Percentiles rank a stretch among this genome's conserved stretches.
Conservation (phyloP, 2,113 vertebrate genomes). For the Corythornis vintsioides region DNA sequence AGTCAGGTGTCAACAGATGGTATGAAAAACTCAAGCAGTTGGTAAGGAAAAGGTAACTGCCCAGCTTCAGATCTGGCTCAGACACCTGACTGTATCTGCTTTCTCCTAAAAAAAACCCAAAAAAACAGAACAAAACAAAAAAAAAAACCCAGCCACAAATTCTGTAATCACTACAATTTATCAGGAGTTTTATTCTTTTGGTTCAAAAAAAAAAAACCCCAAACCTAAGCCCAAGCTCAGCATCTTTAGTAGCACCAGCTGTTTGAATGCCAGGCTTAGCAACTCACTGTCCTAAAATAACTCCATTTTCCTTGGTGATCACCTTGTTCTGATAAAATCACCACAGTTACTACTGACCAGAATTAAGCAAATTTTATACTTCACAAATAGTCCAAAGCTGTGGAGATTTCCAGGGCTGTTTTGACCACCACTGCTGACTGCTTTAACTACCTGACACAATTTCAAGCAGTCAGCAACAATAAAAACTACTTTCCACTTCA, state of each 20-base stretch:
- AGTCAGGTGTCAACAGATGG: not conserved
- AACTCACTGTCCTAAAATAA: slow-evolving; percentile 13
- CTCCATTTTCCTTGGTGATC: not conserved
- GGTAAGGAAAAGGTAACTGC: not conserved
- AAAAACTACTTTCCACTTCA: not conserved
- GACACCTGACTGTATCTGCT: not conserved
- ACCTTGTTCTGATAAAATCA: not conserved
- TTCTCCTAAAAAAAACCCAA: not conserved
- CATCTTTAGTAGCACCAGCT: not conserved
- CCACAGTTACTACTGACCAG: not conserved
- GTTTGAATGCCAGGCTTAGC: slow-evolving; percentile 16
- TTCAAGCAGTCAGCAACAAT: not conserved
- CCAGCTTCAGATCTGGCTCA: not conserved
- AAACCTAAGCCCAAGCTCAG: not conserved
- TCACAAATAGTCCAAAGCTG: not conserved
- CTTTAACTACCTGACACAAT: not conserved
- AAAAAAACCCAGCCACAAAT: not conserved
- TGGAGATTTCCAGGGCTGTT: not conserved
- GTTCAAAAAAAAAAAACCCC: not conserved
- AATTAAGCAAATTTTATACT: not conserved
- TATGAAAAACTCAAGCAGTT: not conserved
- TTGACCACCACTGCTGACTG: not conserved
- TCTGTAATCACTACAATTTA: not conserved
- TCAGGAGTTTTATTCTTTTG: not conserved
- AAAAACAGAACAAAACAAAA: not conserved